phyloP scores from a whole-genome alignment of 2,888 invertebrate genomes.

The Calameuta idolon region DNA sequence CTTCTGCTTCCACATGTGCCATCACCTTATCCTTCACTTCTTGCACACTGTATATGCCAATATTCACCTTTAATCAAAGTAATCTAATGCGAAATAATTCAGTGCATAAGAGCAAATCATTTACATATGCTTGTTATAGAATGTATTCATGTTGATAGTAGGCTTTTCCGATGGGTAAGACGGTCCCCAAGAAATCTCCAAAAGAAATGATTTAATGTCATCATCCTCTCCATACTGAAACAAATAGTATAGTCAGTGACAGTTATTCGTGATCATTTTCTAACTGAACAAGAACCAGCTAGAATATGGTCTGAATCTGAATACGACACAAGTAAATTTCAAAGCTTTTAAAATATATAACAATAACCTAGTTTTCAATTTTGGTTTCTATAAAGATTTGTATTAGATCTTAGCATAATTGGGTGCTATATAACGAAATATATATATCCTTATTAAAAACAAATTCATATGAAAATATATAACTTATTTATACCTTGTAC shows the following conservation, averaged over 20 bases:
- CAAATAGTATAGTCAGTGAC: neutral
- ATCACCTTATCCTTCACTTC: slow-evolving; percentile 79
- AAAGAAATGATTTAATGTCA: slow-evolving; percentile 81
- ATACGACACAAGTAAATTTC: neutral
- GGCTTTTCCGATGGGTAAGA: slow-evolving; percentile 89
- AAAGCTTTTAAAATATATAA: neutral
- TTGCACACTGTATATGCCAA: slow-evolving; percentile 70
- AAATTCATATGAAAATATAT: neutral
- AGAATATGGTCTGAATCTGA: neutral
- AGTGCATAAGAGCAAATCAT: slow-evolving; percentile 62
- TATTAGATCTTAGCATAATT: neutral
- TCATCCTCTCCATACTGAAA: slow-evolving; percentile 86
- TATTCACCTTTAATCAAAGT: slow-evolving; percentile 42
- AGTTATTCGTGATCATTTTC: neutral
- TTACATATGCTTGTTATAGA: slow-evolving; percentile 94
- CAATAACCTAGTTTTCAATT: neutral
- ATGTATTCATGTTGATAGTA: slow-evolving; percentile 85
- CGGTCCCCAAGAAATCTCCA: slow-evolving; percentile 89
- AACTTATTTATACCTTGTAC: slow-evolving; percentile 79
- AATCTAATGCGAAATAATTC: slow-evolving; percentile 23
- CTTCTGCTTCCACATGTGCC: slow-evolving; percentile 75
- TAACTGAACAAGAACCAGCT: neutral
- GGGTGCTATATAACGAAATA: neutral
- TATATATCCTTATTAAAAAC: neutral
- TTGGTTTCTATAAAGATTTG: neutral